Base-by-base conservation (phyloP, 1,140 invertebrate species). In the Bradynema listronoti region DNA sequence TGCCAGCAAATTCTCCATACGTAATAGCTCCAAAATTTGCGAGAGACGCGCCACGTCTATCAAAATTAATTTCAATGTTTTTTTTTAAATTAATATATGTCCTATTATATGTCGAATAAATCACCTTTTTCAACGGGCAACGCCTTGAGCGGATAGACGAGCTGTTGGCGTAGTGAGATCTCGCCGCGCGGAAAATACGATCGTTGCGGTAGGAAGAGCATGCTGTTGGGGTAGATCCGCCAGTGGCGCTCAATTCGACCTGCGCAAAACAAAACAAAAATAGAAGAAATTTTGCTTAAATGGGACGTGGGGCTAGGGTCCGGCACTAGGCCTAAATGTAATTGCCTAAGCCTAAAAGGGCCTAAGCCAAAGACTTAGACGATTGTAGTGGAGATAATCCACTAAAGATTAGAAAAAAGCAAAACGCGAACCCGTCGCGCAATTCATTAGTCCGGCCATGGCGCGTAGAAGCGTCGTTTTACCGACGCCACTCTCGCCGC, bases 391-490 rank as follows among this genome's bases (percentile, higher is more conserved):
- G n/a, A n/a, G n/a, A n/a, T n/a, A n/a, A n/a, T n/a, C n/a, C n/a
- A n/a, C n/a, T n/a, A n/a, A n/a, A n/a, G n/a, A n/a, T n/a, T n/a
- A n/a, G n/a, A n/a, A n/a, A n/a, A 56, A 5, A 27, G 6, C 14
- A 36, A 33, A 25, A 11, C 27, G 61, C 27, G 19, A n/a, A 71
- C 79, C 80, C 60, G 72, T 63, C 9, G 56, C 46, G 46, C 68
- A 56, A 41, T 72, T 71, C 84, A 85, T 85, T 3, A 86, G 69
- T 5, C 83, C 83, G 63, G 80, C 79, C 29, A 86, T 69, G 4
- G 84, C 77, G 46, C 85, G 69, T 7, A 85, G 69, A 22, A 85
- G 60, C 27, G 84, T 84, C 42, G 82, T 84, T 73, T 85, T 85
- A 11, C 84, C 85, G 74, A 80, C 80, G 1, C 84, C 83, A 75